Base-by-base conservation (phyloP, 2,113 vertebrate genomes). In the Delphinus delphis region DNA sequence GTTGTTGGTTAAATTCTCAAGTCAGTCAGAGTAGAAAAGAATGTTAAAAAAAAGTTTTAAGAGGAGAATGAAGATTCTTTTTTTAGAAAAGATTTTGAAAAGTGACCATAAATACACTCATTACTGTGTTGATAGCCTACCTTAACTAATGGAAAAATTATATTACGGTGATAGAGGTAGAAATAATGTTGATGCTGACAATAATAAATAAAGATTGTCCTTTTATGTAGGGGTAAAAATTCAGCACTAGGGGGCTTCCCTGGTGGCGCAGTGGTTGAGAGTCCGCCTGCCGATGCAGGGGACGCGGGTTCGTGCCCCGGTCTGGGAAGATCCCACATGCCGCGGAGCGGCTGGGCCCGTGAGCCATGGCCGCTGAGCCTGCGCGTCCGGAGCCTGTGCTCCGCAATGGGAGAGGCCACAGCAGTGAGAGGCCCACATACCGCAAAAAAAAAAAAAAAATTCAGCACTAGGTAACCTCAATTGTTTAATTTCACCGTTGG, bases 1-100 rank as follows among this genome's bases (percentile, higher is more conserved):
- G 65, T 0, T 82, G 41, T 26, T 95, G 38, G 63, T 91, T 96
- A 98, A 96, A 92, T 83, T 89, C 20, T 96, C 65, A 95, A 95
- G 88, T 81, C 23, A 86, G 87, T 62, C 9, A 96, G 73, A 91
- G 26, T 65, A 85, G 94, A 89, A 89, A 95, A 94, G 73, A 92
- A 88, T 26, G 15, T 62, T 96, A 74, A 28, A 91, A 92, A 55
- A 55, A 21, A 53, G 26, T 77, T 95, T 71, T 44, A 89, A 87
- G 44, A 82, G 13, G 20, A 86, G 21, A 95, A 88, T 76, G 25
- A 82, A 79, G 21, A 80, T 68, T 63, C 3, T 71, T 89, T 88
- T 88, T 44, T 50, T 15, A 17, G 73, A 96, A 90, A 4, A 44
- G 38, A 73, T 70, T 67, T 63, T 83, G 63, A 80, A 95, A 85